These are phyloP conservation scores for Sus cebifrons DNA, from an alignment of 2,797 vertebrate species.

Conservation along the genomic window DNA sequence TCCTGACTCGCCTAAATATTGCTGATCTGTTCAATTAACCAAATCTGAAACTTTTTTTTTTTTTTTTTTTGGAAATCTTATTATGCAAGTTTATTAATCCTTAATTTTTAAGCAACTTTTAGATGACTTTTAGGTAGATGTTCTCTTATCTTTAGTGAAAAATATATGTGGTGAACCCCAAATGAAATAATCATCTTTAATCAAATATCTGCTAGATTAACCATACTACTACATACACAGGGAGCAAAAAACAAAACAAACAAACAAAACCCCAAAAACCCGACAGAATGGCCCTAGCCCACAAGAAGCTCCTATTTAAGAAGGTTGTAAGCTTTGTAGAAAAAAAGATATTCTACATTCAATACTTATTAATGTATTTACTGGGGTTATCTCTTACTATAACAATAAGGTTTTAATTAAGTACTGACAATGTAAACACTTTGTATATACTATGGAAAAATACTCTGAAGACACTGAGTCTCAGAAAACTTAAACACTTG, in stretches of 20 bases:
- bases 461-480: not conserved
- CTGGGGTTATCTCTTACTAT: not conserved
- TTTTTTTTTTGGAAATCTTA: not conserved
- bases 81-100: not conserved
- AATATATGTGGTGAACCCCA: not conserved
- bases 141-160: not conserved
- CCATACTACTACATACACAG: not conserved
- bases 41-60: not conserved
- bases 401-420: conserved; percentile 22
- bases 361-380: not conserved
- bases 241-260: not conserved
- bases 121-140: not conserved
- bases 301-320: conserved; percentile 3
- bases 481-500: conserved; percentile 23
- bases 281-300: not conserved
- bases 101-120: not conserved
- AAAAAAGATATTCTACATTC: too few relatives aligned
- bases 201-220: not conserved
- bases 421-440: not conserved
- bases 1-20: not conserved
- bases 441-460: not conserved
- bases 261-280: too few relatives aligned
- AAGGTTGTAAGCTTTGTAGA: not conserved
- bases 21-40: not conserved
- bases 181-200: not conserved